Percentiles rank a stretch among this genome's conserved stretches.
phyloP scores from a whole-genome alignment of 2,888 invertebrate species.

The Caenorhabditis zanzibari region DNA sequence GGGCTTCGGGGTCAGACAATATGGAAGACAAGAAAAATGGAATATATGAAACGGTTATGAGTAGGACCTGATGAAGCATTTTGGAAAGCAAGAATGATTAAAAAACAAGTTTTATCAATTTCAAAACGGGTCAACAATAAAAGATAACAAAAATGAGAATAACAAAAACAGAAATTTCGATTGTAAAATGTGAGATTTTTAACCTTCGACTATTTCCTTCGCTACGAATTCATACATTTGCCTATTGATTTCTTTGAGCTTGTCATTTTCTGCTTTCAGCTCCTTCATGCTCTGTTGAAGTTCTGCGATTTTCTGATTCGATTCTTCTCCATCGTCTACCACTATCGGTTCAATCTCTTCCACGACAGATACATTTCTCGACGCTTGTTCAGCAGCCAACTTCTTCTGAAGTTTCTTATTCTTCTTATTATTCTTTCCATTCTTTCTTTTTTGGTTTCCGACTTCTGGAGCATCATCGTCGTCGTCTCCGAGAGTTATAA shows the following conservation, averaged over 20 bases:
- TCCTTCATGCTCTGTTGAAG: conserved; percentile 45
- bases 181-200: conserved; percentile 1
- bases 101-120: neutral
- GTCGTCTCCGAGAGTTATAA: conserved; percentile 54
- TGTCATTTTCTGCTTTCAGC: conserved; percentile 60
- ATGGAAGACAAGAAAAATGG: neutral
- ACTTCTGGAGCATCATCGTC: conserved; percentile 57
- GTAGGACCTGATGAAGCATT: neutral
- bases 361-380: neutral
- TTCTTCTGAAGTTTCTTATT: conserved; percentile 29
- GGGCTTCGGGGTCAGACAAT: neutral
- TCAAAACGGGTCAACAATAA: conserved; percentile 3
- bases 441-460: conserved; percentile 32
- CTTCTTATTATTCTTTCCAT: conserved; percentile 48
- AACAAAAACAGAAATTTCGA: conserved; percentile 43
- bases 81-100: neutral
- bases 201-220: conserved; percentile 59
- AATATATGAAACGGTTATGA: conserved; percentile 1
- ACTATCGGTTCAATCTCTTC: conserved; percentile 14
- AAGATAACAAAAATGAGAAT: conserved; percentile 31
- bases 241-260: conserved; percentile 68
- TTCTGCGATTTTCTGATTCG: conserved; percentile 4
- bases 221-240: conserved; percentile 73
- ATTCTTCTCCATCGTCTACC: conserved; percentile 36
- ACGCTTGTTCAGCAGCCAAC: neutral